These are phyloP conservation scores for Furnarius figulus DNA, from an alignment of 2,113 vertebrate species.

Conservation along the genomic window DNA sequence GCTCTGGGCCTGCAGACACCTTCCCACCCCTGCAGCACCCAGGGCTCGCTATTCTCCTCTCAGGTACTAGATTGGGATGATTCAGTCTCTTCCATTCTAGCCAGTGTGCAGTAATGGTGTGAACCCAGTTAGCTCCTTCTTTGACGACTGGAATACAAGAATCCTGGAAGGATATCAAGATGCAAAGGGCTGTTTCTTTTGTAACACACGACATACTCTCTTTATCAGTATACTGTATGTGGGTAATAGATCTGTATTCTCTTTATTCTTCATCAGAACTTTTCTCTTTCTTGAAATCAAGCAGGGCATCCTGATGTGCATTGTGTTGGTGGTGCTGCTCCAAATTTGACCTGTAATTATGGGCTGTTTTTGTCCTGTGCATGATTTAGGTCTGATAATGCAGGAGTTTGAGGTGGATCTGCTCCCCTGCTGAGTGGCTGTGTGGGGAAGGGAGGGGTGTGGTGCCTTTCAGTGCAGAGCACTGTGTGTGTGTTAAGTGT, in stretches of 20 bases:
- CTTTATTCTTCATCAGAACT: background rate
- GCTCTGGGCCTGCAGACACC: background rate
- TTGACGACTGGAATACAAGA: background rate
- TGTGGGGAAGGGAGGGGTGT: background rate
- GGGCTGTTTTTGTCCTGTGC: background rate
- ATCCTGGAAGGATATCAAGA: background rate
- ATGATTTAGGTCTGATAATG: background rate
- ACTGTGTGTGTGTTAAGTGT: slow-evolving; percentile 73
- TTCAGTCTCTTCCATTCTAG: background rate
- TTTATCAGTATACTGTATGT: background rate
- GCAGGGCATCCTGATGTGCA: background rate
- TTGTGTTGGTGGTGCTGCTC: background rate
- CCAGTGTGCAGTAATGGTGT: background rate
- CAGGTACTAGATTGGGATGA: background rate
- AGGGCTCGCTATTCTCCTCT: background rate
- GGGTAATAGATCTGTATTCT: background rate
- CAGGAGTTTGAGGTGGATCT: background rate
- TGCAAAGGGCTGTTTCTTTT: background rate
- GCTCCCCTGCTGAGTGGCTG: background rate
- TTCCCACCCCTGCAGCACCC: background rate
- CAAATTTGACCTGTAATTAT: background rate
- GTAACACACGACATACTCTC: background rate
- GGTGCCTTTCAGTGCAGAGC: background rate
- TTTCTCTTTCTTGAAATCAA: background rate
- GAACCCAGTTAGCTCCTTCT: background rate